Evolutionary conservation across 1,140 invertebrate genomes (phyloP).

Genomic region (Neodiprion pinetum): DNA sequence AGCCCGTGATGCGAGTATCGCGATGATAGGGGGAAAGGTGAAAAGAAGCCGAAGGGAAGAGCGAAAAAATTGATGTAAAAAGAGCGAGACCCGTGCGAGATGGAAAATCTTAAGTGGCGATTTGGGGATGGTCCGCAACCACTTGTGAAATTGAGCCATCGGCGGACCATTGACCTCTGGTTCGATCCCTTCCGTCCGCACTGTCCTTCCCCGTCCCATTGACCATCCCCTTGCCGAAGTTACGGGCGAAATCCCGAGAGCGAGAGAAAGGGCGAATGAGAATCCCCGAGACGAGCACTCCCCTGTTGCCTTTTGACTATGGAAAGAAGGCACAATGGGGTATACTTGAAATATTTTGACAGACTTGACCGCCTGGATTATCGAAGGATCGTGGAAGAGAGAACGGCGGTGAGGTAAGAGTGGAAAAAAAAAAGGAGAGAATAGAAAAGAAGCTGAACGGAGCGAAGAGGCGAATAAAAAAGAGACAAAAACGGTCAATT

Average conservation of each 20-base stretch:
- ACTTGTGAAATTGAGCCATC: slow-evolving; percentile 7
- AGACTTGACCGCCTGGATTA: slow-evolving; percentile 31
- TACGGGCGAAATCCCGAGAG: not conserved
- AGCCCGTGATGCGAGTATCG: no score
- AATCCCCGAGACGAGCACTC: not conserved
- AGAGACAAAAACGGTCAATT: slow-evolving; percentile 2
- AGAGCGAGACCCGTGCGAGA: no score
- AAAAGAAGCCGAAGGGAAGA: not conserved
- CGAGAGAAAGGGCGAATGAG: not conserved
- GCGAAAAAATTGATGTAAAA: not conserved
- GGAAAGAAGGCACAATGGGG: slow-evolving; percentile 24
- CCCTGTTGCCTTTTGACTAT: not conserved
- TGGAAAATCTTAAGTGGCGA: not conserved
- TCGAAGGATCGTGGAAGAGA: not conserved
- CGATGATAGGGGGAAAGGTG: no score
- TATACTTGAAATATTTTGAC: slow-evolving; percentile 47
- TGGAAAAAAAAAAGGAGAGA: slow-evolving; percentile 20
- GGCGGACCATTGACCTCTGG: not conserved
- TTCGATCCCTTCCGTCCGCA: not conserved
- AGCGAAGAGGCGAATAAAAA: not conserved
- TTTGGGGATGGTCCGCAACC: not conserved
- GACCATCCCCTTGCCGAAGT: not conserved
- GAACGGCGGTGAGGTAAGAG: not conserved
- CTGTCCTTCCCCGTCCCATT: not conserved
- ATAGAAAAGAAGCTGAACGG: not conserved